phyloP scores from a whole-genome alignment of 2,113 vertebrate genomes.

The Pardalotus punctatus region DNA sequence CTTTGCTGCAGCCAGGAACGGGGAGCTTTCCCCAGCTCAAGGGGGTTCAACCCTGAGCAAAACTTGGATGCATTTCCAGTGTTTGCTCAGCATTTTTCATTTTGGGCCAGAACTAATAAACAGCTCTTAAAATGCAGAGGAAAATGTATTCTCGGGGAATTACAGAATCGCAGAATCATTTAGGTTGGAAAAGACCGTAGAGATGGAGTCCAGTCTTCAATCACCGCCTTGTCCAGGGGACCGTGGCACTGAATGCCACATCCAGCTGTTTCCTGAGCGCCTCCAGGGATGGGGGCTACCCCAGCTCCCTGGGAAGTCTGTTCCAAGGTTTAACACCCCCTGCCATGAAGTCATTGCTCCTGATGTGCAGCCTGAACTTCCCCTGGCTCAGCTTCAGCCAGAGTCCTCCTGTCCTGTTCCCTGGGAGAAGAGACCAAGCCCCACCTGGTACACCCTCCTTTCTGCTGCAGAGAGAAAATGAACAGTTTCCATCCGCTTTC shows the following conservation, averaged over 20 bases:
- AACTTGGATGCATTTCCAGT: neutral
- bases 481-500: neutral
- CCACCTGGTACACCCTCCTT: neutral
- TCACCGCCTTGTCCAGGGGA: neutral
- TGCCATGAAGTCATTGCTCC: too few species aligned
- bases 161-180: too few species aligned
- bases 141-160: neutral
- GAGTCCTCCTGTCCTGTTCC: neutral
- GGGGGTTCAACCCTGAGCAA: neutral
- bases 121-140: neutral
- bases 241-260: neutral
- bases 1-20: neutral
- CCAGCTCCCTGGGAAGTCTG: too few species aligned
- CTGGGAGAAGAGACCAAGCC: neutral
- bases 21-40: neutral
- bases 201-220: fast-evolving
- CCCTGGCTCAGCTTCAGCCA: neutral
- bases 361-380: neutral
- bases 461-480: fast-evolving
- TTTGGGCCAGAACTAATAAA: neutral
- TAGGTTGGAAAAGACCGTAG: neutral
- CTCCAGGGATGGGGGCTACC: neutral
- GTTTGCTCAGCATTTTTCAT: neutral
- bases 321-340: too few species aligned
- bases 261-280: neutral